Base-by-base conservation (phyloP, 2,113 vertebrate genomes). In the Eubucco bourcierii region DNA sequence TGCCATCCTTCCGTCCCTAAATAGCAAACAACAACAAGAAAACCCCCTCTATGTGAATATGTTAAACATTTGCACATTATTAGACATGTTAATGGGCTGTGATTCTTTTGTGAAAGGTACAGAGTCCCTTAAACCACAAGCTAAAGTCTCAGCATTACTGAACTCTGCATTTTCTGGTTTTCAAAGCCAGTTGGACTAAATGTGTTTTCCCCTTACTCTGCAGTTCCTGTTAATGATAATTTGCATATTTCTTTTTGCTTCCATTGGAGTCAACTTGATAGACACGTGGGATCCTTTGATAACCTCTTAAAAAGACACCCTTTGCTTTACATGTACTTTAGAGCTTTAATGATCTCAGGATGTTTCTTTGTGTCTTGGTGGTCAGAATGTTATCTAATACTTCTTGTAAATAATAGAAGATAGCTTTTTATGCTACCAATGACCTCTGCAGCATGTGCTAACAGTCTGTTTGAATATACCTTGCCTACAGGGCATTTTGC, bases 401-500 rank as follows among this genome's bases (percentile, higher is more conserved):
- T 82, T 85, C 91, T 94, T 94, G 93, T 85, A 96, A 95, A 93
- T 92, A 91, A 68, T 80, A 94, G 79, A 92, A 67, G 72, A 87
- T 87, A 90, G 80, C 44, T 90, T 95, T 90, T 89, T 84, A 33
- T 60, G 88, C 74, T 47, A 21, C 34, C 12, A 82, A 78, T 55
- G 82, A 92, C 93, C 89, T 47, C 79, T 80, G 31, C 31, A 71
- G 19, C 55, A 15, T 77, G 64, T 85, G 37, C 72, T 87, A 58
- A 56, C 50, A 2, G 4, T 66, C 74, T 82, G 17, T 93, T 77
- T 80, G 68, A 92, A 73, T 87, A 39, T 85, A 70, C 50, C 37
- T 67, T 94, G 87, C 67, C 75, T 53, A 47, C 3, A 4, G 68
- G 19, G 61, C 83, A 37, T 82, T 94, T 65, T 80, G 37, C 37